Evolutionary conservation across 2,888 invertebrate genomes (phyloP), one percentile per base, ranked within the genome.

Genomic region (Euproctis similis): DNA sequence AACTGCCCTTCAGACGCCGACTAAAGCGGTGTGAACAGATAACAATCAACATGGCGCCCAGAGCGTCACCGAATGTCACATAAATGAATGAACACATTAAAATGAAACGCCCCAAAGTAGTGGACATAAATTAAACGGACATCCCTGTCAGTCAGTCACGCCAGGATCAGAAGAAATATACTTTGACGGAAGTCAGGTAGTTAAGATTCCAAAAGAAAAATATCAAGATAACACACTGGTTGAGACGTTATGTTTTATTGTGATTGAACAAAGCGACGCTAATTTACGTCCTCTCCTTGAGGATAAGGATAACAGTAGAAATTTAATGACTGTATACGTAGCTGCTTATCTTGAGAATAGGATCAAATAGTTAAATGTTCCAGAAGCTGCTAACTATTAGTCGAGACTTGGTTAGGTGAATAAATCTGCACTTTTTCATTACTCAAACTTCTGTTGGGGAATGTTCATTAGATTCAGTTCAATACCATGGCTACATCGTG

Each of bases 101-200:
- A 80, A 72, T 63, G 64, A 71, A 76, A 70, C 71, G 59, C 63
- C 59, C 62, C 51, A 46, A 55, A 63, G 66, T 69, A 76, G 67
- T 69, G 61, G 70, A 75, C 77, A 82, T 84, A 84, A 84, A 82
- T 84, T 81, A 82, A 71, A 73, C 64, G 66, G 76, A 59, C 74
- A 57, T 75, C 66, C 66, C 71, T 61, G 81, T 81, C 82, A 81
- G 59, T 82, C 80, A 81, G 57, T 39, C 53, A 52, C n/a, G n/a
- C n/a, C 64, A 70, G 72, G 68, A 67, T 59, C 59, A 59, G 46
- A 58, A 65, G 68, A 65, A 59, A 72, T 66, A 69, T 56, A 48
- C 56, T 58, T 50, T 71, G 75, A 71, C 81, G 75, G 80, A 80
- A 82, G 80, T 76, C 82, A 82, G 82, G 82, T 82, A 82, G 81